A percentile compares a stretch with the other conserved stretches of the same genome.
Conservation (phyloP, 2,888 invertebrate genomes). For the Hydrotaea cyrtoneurina region DNA sequence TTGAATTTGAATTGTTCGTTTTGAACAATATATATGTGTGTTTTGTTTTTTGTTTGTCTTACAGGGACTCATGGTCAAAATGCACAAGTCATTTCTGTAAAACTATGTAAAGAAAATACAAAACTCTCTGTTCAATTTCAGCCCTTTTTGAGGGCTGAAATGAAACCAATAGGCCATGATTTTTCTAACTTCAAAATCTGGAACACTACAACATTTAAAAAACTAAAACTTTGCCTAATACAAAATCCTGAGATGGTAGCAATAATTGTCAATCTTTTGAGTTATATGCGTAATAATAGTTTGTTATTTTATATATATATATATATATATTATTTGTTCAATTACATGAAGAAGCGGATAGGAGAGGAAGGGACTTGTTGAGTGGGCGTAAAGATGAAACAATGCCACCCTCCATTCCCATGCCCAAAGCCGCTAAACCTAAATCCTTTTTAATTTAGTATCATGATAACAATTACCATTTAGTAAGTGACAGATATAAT, state of each 20-base stretch:
- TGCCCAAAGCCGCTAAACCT: too few relatives aligned
- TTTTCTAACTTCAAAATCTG: neutral
- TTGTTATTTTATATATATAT: neutral
- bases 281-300: slow-evolving; percentile 22
- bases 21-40: too few relatives aligned
- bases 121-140: neutral
- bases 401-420: too few relatives aligned
- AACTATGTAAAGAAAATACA: neutral
- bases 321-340: too few relatives aligned
- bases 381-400: too few relatives aligned
- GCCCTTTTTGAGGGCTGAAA: neutral
- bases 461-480: neutral
- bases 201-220: neutral
- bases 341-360: neutral
- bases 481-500: slow-evolving; percentile 8
- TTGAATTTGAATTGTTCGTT: too few relatives aligned
- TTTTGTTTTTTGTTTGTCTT: neutral
- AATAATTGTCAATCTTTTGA: neutral
- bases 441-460: neutral
- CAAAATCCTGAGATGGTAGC: slow-evolving; percentile 42
- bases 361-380: neutral
- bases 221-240: neutral
- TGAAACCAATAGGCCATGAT: neutral
- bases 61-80: neutral
- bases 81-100: neutral